Conservation (phyloP, 1,140 invertebrate genomes). For the Lanistes nyassanus region DNA sequence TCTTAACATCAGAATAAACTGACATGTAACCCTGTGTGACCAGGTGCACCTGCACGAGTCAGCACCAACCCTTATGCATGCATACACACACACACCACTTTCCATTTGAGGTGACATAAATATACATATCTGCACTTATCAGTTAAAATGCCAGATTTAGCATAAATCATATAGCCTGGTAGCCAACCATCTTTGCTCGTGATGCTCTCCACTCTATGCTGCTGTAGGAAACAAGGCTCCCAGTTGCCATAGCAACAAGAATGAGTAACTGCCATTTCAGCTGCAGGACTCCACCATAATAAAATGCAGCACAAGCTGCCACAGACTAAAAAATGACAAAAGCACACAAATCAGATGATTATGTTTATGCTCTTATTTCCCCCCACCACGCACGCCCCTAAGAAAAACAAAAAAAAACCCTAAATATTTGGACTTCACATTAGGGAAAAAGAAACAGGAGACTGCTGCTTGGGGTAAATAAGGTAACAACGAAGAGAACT, state of each 20-base stretch:
- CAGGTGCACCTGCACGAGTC: not conserved
- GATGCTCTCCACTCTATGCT: constrained; percentile 76
- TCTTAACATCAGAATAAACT: not conserved
- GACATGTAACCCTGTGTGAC: not conserved
- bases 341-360: not conserved
- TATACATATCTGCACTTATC: not conserved
- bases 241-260: constrained; percentile 76
- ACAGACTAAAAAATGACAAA: constrained; percentile 78
- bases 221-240: constrained; percentile 85
- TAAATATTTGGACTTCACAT: no score
- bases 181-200: constrained; percentile 39
- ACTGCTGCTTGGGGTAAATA: no score
- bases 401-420: no score
- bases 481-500: no score
- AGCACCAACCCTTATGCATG: not conserved
- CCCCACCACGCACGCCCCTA: no score
- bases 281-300: constrained; percentile 82
- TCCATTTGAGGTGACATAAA: not conserved
- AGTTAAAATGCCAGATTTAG: not conserved
- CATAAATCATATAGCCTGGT: constrained; percentile 45
- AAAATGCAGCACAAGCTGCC: constrained; percentile 88
- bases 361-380: not conserved
- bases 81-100: not conserved
- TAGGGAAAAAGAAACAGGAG: no score
- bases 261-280: constrained; percentile 85